Base-by-base conservation (phyloP, 2,888 invertebrate genomes). In the Hyalella azteca region DNA sequence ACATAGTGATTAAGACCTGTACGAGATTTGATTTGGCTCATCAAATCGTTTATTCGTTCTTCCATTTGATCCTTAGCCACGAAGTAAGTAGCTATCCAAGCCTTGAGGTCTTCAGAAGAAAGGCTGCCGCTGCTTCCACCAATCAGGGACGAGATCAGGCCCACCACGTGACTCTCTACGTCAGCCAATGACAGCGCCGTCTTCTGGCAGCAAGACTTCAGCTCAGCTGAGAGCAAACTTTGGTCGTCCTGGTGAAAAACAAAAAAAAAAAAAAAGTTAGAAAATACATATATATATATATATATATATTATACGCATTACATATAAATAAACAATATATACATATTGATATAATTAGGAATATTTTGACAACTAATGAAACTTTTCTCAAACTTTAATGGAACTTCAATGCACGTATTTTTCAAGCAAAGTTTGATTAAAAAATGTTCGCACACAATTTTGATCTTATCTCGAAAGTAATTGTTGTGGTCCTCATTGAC, bases 51-150 rank as follows among this genome's bases (percentile, higher is more conserved):
- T 22, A 79, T 77, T 50, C 76, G 79, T 11, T 36, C 49, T 50
- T 84, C 81, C 59, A 84, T 79, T 39, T 82, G 81, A 45, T 82
- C 81, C 40, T 84, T 84, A 60, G 84, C 82, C 0, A 82, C 81
- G 78, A 82, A 84, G 60, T 84, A 84, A 22, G 73, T 82, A 26
- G 49, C 76, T 7, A 84, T 73, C 82, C 82, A 84, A 26, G 79
- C 81, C 22, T 54, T 76, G 50, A 84, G 54, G 40, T 81, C 81
- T 15, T 19, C 76, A 11, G 80, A 29, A 15, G 66, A 26, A 2
- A 41, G 22, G 29, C 59, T 39, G 15, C 0, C 78, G 29, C 73
- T 78, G 13, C 59, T 45, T 1, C 79, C 32, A 50, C 84, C 84
- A 60, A 84, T 29, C n/a, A 82, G 50, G 45, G 81, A 81, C 15